phyloP scores from a whole-genome alignment of 2,797 vertebrate genomes.

The Phataginus tricuspis region DNA sequence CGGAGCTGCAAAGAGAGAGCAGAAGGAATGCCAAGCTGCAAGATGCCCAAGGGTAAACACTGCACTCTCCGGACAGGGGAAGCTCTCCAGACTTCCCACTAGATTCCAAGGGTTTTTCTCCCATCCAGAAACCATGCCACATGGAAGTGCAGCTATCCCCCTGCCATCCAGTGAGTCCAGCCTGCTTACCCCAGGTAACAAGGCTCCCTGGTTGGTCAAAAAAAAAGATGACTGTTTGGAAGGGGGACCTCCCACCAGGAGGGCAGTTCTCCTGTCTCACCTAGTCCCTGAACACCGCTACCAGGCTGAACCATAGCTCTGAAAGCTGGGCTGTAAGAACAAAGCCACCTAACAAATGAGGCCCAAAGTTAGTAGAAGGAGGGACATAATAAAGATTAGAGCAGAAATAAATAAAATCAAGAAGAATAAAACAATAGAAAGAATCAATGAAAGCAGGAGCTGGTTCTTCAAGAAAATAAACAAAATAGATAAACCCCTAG shows the following conservation, averaged over 20 bases:
- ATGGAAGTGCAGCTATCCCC: background rate
- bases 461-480: too few relatives aligned
- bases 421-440: too few relatives aligned
- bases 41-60: background rate
- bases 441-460: too few relatives aligned
- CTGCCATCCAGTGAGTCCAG: background rate
- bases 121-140: background rate
- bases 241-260: background rate
- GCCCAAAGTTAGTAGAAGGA: too few relatives aligned
- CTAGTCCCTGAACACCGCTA: background rate
- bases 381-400: too few relatives aligned
- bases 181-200: background rate
- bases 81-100: background rate
- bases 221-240: background rate
- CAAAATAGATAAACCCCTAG: too few relatives aligned
- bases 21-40: constrained; percentile 63
- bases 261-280: background rate
- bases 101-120: background rate
- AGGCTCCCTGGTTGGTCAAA: background rate
- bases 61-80: background rate
- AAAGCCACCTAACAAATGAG: background rate
- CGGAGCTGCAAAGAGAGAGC: constrained; percentile 75
- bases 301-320: constrained; percentile 54
- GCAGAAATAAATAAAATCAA: too few relatives aligned
- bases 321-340: constrained; percentile 12